Conservation (phyloP, 1,140 invertebrate species). For the Drosophila grimshawi region DNA sequence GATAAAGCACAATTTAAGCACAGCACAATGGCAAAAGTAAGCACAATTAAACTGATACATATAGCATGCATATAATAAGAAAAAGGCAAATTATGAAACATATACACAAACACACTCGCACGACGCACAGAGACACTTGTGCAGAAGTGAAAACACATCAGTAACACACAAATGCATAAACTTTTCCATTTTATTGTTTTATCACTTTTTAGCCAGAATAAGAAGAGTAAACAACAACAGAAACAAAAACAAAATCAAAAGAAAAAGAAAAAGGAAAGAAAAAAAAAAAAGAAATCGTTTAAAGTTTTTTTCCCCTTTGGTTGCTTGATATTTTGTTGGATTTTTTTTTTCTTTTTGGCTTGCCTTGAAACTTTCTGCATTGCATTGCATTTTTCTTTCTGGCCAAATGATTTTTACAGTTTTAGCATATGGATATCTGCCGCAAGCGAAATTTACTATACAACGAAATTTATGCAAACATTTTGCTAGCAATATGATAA, state of each 20-base stretch:
- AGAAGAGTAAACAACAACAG: constrained; percentile 37
- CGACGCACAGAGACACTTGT: constrained; percentile 26
- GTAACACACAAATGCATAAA: constrained; percentile 60
- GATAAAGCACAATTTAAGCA: constrained; percentile 16
- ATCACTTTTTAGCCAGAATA: constrained; percentile 51
- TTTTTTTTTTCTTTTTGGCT: constrained; percentile 6
- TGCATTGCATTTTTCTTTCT: constrained; percentile 63
- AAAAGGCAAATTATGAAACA: constrained; percentile 39
- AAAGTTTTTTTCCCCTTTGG: constrained; percentile 11
- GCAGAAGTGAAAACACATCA: constrained; percentile 28
- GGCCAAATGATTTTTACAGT: constrained; percentile 61
- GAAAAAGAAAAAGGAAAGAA: background rate
- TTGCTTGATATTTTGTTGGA: too few species aligned
- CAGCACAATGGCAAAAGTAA: constrained; percentile 5
- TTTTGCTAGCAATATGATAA: constrained; percentile 73
- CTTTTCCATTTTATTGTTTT: constrained; percentile 57
- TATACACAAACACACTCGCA: constrained; percentile 29
- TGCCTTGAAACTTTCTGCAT: constrained; percentile 63
- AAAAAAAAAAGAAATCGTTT: constrained; percentile 47
- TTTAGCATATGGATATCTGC: constrained; percentile 68
- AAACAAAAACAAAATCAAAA: constrained; percentile 12
- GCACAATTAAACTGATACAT: constrained; percentile 44
- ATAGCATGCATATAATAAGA: constrained; percentile 54
- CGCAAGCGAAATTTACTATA: constrained; percentile 49
- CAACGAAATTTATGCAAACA: constrained; percentile 71